These are phyloP conservation scores for Temnothorax curvispinosus DNA, from an alignment of 1,140 invertebrate species.

Conservation along the genomic window DNA sequence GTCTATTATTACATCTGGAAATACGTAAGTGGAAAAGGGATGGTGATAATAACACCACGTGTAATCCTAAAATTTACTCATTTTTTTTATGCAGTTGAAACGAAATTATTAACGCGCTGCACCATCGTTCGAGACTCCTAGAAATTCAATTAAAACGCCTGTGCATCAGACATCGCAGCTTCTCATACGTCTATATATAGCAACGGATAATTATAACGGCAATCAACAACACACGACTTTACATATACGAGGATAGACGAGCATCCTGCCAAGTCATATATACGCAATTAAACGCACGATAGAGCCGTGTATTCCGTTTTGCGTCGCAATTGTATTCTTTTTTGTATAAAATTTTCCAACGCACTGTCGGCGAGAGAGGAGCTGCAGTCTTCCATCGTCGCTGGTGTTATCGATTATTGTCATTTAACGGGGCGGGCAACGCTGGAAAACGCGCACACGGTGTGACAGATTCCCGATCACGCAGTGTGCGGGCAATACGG, in stretches of 20 bases:
- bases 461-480: slow-evolving; percentile 33
- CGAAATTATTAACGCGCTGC: neutral
- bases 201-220: slow-evolving; percentile 31
- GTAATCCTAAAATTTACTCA: neutral
- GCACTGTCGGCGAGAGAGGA: neutral
- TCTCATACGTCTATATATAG: neutral
- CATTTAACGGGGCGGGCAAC: slow-evolving; percentile 2
- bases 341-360: slow-evolving; percentile 6
- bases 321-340: neutral
- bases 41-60: neutral
- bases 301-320: neutral
- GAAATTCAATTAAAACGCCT: slow-evolving; percentile 16
- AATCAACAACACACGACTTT: slow-evolving; percentile 10
- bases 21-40: neutral
- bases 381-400: neutral
- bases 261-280: slow-evolving; percentile 5
- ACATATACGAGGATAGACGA: neutral
- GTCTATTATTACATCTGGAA: neutral
- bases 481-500: neutral
- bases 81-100: neutral
- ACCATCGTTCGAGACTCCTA: neutral
- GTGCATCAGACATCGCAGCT: neutral
- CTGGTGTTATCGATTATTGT: slow-evolving; percentile 42
- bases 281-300: slow-evolving; percentile 38
- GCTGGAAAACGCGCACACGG: neutral